Evolutionary conservation across 2,113 vertebrate species (phyloP).

Genomic region (Carassius carassius): DNA sequence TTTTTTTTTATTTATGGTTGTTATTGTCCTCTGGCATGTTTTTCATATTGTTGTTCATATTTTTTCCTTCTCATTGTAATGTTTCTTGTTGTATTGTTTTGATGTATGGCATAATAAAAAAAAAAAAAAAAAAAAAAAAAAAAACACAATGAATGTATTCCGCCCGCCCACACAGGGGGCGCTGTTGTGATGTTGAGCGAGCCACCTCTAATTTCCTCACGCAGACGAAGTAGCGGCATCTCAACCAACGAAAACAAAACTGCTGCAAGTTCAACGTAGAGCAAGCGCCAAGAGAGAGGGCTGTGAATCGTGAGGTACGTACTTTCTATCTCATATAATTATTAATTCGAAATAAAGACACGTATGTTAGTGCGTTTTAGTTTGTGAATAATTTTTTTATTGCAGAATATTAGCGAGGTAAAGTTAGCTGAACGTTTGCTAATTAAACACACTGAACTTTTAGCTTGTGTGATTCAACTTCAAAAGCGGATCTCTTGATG

Average conservation of each 20-base stretch:
- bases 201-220: not conserved
- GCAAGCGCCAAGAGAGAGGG: not conserved
- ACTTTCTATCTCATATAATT: not conserved
- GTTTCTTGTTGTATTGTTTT: too few species aligned
- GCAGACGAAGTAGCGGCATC: not conserved
- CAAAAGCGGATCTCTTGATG: not conserved
- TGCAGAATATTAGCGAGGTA: not conserved
- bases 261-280: constrained; percentile 18
- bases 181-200: not conserved
- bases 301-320: not conserved
- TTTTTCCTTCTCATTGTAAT: too few species aligned
- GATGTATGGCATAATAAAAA: too few species aligned
- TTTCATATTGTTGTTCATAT: too few species aligned
- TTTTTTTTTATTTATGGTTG: too few species aligned
- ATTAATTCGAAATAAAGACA: not conserved
- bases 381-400: too few species aligned
- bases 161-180: not conserved
- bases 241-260: constrained; percentile 34
- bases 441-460: not conserved
- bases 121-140: too few species aligned
- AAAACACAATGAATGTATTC: not conserved
- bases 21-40: too few species aligned
- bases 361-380: not conserved
- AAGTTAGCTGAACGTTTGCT: constrained; percentile 20
- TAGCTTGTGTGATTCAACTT: not conserved